These are phyloP conservation scores for Harpegnathos saltator DNA, from an alignment of 1,140 invertebrate genomes.

Conservation along the genomic window DNA sequence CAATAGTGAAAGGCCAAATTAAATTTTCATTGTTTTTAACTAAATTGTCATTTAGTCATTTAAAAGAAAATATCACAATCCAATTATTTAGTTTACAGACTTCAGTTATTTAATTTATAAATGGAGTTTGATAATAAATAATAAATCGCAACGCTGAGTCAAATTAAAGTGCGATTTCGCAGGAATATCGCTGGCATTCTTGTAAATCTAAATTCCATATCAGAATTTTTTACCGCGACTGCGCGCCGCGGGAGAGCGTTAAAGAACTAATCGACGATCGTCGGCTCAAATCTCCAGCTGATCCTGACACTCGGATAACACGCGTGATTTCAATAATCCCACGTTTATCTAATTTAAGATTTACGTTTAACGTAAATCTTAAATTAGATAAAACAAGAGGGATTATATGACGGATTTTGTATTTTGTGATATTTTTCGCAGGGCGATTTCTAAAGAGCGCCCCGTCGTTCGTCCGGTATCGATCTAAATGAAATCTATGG, in stretches of 20 bases:
- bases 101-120: too few relatives aligned
- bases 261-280: background rate
- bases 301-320: slow-evolving; percentile 43
- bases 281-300: slow-evolving; percentile 18
- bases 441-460: slow-evolving; percentile 39
- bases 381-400: background rate
- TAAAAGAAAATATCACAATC: too few relatives aligned
- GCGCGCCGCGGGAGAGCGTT: background rate
- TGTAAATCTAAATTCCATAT: slow-evolving; percentile 3
- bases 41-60: too few relatives aligned
- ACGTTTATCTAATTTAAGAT: too few relatives aligned
- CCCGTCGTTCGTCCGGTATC: slow-evolving; percentile 35
- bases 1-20: too few relatives aligned
- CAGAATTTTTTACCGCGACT: background rate
- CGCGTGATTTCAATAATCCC: slow-evolving; percentile 46
- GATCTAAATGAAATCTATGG: slow-evolving; percentile 78
- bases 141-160: background rate
- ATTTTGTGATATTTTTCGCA: slow-evolving; percentile 41
- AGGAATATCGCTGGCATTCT: background rate
- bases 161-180: background rate
- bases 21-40: too few relatives aligned
- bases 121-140: background rate
- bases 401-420: slow-evolving; percentile 26
- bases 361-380: slow-evolving; percentile 55
- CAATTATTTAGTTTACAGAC: too few relatives aligned